phyloP scores from a whole-genome alignment of 2,888 invertebrate species.

The Eutolmus rufibarbis region DNA sequence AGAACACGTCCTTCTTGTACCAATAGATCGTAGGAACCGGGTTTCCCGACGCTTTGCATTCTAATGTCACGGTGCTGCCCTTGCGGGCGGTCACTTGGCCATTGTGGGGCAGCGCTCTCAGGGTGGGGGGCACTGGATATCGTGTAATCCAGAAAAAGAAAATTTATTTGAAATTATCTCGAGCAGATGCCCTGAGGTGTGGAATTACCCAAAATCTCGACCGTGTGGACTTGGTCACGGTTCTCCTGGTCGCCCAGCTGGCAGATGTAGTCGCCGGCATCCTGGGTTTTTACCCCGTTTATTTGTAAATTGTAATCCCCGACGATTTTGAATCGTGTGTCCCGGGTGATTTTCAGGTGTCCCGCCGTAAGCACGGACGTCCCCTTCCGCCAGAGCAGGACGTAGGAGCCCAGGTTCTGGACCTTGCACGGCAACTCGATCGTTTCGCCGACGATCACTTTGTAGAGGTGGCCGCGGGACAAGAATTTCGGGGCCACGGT shows the following conservation, averaged over 20 bases:
- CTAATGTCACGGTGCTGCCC: slow-evolving; percentile 73
- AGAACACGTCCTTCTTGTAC: slow-evolving; percentile 68
- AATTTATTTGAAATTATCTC: not conserved
- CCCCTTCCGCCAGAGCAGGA: slow-evolving; percentile 74
- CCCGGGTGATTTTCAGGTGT: slow-evolving; percentile 74
- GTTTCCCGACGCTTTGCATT: slow-evolving; percentile 76
- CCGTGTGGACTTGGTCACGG: slow-evolving; percentile 75
- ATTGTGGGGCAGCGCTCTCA: slow-evolving; percentile 71
- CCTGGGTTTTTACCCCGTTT: slow-evolving; percentile 73
- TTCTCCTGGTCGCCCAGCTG: slow-evolving; percentile 76
- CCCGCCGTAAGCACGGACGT: slow-evolving; percentile 75
- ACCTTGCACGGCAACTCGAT: slow-evolving; percentile 81
- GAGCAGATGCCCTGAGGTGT: not conserved
- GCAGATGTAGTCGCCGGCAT: slow-evolving; percentile 76
- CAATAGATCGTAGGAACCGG: slow-evolving; percentile 76
- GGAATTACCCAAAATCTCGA: slow-evolving; percentile 68
- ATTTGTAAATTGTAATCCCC: slow-evolving; percentile 76
- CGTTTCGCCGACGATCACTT: slow-evolving; percentile 80
- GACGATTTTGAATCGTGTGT: slow-evolving; percentile 71
- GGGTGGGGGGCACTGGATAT: slow-evolving; percentile 70
- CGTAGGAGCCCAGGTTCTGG: slow-evolving; percentile 74
- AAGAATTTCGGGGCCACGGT: slow-evolving; percentile 72
- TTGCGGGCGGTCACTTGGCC: slow-evolving; percentile 74
- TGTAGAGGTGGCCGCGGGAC: slow-evolving; percentile 77
- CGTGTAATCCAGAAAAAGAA: slow-evolving; percentile 29